These are phyloP conservation scores for Cyanoliseus patagonus DNA, from an alignment of 2,113 vertebrate species.

Conservation along the genomic window DNA sequence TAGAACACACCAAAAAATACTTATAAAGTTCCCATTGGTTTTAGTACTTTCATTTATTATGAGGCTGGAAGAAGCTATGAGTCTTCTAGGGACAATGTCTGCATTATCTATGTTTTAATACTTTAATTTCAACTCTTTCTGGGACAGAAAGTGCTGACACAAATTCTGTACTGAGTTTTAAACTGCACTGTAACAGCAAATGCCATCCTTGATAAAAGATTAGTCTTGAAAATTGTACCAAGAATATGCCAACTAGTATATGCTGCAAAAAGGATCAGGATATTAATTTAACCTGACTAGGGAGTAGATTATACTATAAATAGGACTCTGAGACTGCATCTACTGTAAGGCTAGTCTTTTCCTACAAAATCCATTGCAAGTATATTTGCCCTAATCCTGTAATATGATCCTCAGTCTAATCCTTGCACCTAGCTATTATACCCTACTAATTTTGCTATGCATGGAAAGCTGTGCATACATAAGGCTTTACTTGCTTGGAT, in stretches of 20 bases:
- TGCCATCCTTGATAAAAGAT: conserved; percentile 23
- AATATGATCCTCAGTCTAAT: conserved; percentile 12
- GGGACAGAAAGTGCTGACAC: conserved; percentile 38
- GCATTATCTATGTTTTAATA: background rate
- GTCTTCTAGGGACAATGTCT: background rate
- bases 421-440: background rate
- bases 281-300: conserved; percentile 53
- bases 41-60: background rate
- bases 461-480: background rate
- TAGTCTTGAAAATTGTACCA: conserved; percentile 18
- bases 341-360: conserved; percentile 23
- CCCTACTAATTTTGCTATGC: background rate
- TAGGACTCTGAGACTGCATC: conserved; percentile 17
- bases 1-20: background rate
- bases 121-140: background rate
- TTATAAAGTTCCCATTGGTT: background rate
- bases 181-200: conserved; percentile 41
- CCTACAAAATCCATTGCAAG: background rate
- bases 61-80: background rate
- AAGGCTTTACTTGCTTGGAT: background rate
- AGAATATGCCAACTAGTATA: conserved; percentile 15
- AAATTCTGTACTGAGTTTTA: background rate
- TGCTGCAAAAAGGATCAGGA: conserved; percentile 40
- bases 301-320: conserved; percentile 56
- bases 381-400: conserved; percentile 23